phyloP scores from a whole-genome alignment of 1,140 invertebrate genomes.

The Musca domestica region DNA sequence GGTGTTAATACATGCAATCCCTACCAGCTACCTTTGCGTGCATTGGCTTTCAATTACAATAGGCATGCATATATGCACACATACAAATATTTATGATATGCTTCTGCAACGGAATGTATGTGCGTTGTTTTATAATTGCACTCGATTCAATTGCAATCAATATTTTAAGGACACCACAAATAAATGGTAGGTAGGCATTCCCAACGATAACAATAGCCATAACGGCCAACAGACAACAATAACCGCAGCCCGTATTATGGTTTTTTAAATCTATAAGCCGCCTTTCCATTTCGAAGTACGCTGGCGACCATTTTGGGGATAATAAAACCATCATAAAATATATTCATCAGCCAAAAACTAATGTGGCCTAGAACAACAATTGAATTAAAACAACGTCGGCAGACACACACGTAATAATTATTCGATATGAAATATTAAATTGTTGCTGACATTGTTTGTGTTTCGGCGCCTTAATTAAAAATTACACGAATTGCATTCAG shows the following conservation, averaged over 20 bases:
- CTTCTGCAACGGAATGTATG: too few species aligned
- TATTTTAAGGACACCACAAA: constrained; percentile 14
- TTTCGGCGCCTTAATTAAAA: too few species aligned
- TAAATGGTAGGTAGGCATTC: background rate
- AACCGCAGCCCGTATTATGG: constrained; percentile 9
- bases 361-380: background rate
- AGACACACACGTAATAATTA: background rate
- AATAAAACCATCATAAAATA: constrained; percentile 2
- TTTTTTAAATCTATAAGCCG: constrained; percentile 2
- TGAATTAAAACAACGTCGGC: background rate
- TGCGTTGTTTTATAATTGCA: background rate
- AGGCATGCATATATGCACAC: too few species aligned
- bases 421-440: background rate
- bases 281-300: background rate
- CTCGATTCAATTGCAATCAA: constrained; percentile 11
- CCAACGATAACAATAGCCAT: background rate
- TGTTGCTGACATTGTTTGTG: too few species aligned
- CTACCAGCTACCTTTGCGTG: too few species aligned
- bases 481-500: too few species aligned
- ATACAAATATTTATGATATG: too few species aligned
- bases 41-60: too few species aligned
- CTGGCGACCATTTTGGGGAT: background rate
- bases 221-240: background rate
- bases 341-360: background rate
- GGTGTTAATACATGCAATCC: too few species aligned